Conservation (phyloP, 2,113 vertebrate species). For the Illadopsis cleaveri region DNA sequence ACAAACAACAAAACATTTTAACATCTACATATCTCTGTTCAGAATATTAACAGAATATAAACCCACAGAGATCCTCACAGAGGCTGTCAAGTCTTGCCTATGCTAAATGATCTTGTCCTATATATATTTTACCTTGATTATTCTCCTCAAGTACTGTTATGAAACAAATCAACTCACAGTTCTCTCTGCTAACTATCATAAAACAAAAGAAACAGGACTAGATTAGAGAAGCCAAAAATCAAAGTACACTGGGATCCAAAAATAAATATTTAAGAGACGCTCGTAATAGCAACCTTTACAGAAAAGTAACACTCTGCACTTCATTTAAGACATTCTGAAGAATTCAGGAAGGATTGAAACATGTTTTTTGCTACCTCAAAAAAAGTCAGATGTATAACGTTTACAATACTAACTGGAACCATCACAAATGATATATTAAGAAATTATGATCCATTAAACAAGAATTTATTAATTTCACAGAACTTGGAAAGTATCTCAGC, state of each 20-base stretch:
- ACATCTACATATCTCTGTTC: neutral
- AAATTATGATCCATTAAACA: neutral
- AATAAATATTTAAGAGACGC: neutral
- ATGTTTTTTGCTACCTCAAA: neutral
- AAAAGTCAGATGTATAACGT: neutral
- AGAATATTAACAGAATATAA: neutral
- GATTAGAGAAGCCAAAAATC: neutral
- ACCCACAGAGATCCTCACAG: neutral
- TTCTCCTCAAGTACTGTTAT: neutral
- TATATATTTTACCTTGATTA: neutral
- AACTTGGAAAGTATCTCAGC: neutral
- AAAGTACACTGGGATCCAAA: neutral
- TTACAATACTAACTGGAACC: neutral
- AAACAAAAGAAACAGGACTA: neutral
- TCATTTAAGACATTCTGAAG: neutral
- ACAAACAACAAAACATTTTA: neutral
- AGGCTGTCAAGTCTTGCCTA: neutral
- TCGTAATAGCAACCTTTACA: neutral
- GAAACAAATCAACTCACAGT: neutral
- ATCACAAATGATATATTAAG: neutral
- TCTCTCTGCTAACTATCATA: neutral
- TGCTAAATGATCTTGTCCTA: neutral
- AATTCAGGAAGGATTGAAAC: neutral
- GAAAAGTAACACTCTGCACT: neutral
- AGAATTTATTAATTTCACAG: neutral